phyloP scores from a whole-genome alignment of 2,888 invertebrate genomes.

The Ametastegia equiseti region DNA sequence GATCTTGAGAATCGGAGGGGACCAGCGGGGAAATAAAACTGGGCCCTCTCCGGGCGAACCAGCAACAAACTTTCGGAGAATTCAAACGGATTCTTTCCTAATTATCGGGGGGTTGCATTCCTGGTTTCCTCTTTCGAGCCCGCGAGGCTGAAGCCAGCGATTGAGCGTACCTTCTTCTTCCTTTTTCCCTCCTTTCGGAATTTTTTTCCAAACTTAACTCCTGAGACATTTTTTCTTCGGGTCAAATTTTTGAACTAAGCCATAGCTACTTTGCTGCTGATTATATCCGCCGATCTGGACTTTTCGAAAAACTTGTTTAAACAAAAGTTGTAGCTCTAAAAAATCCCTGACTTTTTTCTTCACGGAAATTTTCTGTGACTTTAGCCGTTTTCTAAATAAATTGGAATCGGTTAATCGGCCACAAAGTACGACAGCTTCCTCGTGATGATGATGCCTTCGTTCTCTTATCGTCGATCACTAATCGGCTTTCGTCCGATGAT shows the following conservation, averaged over 20 bases:
- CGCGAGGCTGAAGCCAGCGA: neutral
- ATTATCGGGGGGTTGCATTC: conserved; percentile 40
- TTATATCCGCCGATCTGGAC: neutral
- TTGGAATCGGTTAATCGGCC: neutral
- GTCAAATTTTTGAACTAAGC: neutral
- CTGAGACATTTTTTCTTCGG: neutral
- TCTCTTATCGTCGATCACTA: neutral
- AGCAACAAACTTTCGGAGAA: conserved; percentile 18
- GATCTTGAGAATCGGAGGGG: neutral
- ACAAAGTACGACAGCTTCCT: neutral
- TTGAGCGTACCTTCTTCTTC: neutral
- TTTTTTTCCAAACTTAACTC: neutral
- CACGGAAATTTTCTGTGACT: neutral
- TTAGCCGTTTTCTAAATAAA: neutral
- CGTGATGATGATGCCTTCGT: neutral
- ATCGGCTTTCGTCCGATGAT: neutral
- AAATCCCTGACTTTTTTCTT: neutral
- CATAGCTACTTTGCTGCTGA: neutral
- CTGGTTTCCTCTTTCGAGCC: neutral
- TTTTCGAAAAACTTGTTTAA: neutral
- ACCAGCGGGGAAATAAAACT: neutral
- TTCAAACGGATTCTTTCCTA: conserved; percentile 43
- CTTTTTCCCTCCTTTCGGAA: neutral
- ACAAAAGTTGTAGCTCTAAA: neutral
- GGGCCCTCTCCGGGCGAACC: neutral